Percentiles rank a stretch among this genome's conserved stretches.
These are phyloP conservation scores for Rousettus madagascariensis DNA, from an alignment of 2,797 vertebrate species.

Conservation along the genomic window DNA sequence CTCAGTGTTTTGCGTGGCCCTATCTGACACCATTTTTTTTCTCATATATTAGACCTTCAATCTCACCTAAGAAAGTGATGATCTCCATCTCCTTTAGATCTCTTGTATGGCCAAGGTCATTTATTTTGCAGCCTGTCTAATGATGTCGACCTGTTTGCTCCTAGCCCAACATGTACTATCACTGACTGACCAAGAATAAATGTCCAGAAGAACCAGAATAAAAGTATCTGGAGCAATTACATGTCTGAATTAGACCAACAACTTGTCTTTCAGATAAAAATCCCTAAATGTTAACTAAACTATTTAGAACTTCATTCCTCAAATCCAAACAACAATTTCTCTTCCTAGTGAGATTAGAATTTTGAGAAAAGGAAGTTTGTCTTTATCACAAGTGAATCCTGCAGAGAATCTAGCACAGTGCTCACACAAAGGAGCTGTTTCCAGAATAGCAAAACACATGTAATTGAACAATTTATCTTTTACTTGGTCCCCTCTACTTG, in stretches of 20 bases:
- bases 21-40: background rate
- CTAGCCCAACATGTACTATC: background rate
- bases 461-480: fast-evolving
- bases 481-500: background rate
- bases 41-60: background rate
- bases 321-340: background rate
- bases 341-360: background rate
- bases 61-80: background rate
- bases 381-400: background rate
- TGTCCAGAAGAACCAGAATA: background rate
- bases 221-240: background rate
- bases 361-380: background rate
- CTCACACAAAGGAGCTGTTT: background rate
- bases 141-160: background rate
- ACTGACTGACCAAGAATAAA: background rate
- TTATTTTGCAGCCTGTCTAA: background rate
- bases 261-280: background rate
- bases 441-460: fast-evolving
- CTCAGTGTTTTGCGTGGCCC: background rate
- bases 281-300: background rate
- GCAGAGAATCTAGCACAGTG: background rate
- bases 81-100: background rate
- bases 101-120: background rate
- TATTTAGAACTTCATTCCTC: background rate
- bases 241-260: background rate